Base-by-base conservation (phyloP, 35 echinoderm and acorn worm genomes). In the Amphiura filiformis region DNA sequence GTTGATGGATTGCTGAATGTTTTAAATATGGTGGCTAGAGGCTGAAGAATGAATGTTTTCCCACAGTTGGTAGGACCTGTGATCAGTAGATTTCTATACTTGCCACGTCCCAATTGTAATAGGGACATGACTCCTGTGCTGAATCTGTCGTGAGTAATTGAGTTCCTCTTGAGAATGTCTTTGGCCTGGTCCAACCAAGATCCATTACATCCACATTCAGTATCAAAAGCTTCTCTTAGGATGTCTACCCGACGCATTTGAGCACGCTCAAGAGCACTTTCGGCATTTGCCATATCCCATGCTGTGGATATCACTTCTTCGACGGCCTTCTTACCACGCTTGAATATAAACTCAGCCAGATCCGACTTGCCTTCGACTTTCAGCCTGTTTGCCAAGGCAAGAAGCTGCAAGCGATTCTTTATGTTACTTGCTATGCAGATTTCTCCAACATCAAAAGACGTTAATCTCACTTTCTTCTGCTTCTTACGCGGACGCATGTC, bases 291-390 rank as follows among this genome's bases (percentile, higher is more conserved):
- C 61, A 70, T 70, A 13, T 70, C 61, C 61, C 61, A 70, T 15
- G 61, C 61, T 30, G 28, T 70, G 15, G 61, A 18, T n/a, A 87
- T 78, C 17, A 32, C 44, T 44, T 91, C 76, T 1, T 57, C 37
- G 38, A 86, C 82, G 36, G 36, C 61, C 37, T 88, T 88, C 20
- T 36, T 32, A 34, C 82, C 76, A 18, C 83, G 37, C 31, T 61
- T 85, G 32, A 85, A 34, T 0, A 91, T 32, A 36, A 91, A 91
- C n/a, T 91, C 82, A 9, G 83, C 83, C 35, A 91, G 47, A 33
- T 91, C 83, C 13, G 89, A 78, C 65, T 91, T 91, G 28, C 89
- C 89, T 31, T 56, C 70, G 3, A 39, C 37, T 49, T 80, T 91
- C 15, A 84, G 81, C 22, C 28, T 18, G 3, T 91, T 75, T 35